These are phyloP conservation scores for Ariolimax columbianus DNA, from an alignment of 2,888 invertebrate genomes.

Conservation along the genomic window DNA sequence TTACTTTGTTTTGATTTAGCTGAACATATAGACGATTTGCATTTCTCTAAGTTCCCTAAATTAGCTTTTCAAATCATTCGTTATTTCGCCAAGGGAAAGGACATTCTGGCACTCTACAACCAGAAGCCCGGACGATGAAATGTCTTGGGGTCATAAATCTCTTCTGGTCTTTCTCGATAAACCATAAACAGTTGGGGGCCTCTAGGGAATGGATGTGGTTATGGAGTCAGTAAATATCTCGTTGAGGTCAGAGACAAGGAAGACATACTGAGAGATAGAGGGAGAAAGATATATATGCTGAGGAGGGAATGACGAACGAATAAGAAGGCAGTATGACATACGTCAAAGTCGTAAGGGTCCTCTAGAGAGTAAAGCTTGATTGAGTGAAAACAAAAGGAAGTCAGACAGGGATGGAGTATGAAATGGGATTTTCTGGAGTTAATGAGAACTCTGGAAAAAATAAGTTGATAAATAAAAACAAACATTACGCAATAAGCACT, in stretches of 20 bases:
- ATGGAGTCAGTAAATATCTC: not conserved
- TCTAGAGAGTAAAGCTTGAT: not conserved
- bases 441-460: no score
- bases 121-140: not conserved
- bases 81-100: not conserved
- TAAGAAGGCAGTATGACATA: not conserved
- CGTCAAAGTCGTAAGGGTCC: not conserved
- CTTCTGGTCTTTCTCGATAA: not conserved
- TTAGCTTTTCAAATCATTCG: not conserved
- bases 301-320: not conserved
- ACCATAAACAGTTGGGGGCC: not conserved
- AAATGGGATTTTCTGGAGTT: not conserved
- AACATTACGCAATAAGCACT: not conserved
- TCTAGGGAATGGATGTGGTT: not conserved
- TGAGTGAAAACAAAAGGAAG: not conserved
- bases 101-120: not conserved
- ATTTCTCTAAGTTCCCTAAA: not conserved
- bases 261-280: not conserved
- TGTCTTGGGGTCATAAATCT: not conserved
- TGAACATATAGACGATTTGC: no score
- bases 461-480: no score
- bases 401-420: not conserved
- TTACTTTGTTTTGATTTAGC: no score
- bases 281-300: no score
- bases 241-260: not conserved